phyloP scores from a whole-genome alignment of 2,888 invertebrate genomes.

The Argyresthia goedartella region DNA sequence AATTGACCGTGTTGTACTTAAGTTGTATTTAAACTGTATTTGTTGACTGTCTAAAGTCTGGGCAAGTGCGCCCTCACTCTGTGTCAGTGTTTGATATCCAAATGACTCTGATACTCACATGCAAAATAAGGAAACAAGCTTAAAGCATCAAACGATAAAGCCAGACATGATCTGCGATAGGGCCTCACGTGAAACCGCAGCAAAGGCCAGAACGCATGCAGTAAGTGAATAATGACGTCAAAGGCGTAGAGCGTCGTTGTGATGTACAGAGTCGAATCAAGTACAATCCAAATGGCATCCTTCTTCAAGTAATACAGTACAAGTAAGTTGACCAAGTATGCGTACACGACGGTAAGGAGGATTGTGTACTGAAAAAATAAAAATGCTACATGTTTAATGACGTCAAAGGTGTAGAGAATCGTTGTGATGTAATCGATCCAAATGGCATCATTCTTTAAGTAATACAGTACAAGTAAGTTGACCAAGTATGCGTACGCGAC shows the following conservation, averaged over 20 bases:
- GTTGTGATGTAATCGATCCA: slow-evolving; percentile 24
- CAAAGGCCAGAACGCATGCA: slow-evolving; percentile 43
- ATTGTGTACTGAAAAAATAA: slow-evolving; percentile 32
- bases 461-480: slow-evolving; percentile 37
- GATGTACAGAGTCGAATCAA: slow-evolving; percentile 16
- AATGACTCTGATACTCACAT: slow-evolving; percentile 20
- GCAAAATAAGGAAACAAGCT: slow-evolving; percentile 38
- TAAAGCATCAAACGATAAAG: slow-evolving; percentile 33
- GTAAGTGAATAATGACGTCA: slow-evolving; percentile 33
- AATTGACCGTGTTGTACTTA: no score
- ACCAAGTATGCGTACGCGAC: slow-evolving; percentile 34
- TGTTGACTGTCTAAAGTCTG: no score
- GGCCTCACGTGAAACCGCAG: slow-evolving; percentile 38
- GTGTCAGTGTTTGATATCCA: not conserved
- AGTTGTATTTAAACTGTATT: no score
- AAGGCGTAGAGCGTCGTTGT: slow-evolving; percentile 27
- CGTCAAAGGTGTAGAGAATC: slow-evolving; percentile 29
- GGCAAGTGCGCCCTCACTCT: no score
- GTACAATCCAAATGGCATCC: slow-evolving; percentile 17
- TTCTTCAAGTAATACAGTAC: slow-evolving; percentile 29
- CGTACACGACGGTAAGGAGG: slow-evolving; percentile 28
- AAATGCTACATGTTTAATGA: no score
- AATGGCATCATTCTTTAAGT: slow-evolving; percentile 13
- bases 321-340: slow-evolving; percentile 33
- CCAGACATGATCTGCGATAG: slow-evolving; percentile 26